phyloP scores from a whole-genome alignment of 2,888 invertebrate species.

The Campoplex capitator region DNA sequence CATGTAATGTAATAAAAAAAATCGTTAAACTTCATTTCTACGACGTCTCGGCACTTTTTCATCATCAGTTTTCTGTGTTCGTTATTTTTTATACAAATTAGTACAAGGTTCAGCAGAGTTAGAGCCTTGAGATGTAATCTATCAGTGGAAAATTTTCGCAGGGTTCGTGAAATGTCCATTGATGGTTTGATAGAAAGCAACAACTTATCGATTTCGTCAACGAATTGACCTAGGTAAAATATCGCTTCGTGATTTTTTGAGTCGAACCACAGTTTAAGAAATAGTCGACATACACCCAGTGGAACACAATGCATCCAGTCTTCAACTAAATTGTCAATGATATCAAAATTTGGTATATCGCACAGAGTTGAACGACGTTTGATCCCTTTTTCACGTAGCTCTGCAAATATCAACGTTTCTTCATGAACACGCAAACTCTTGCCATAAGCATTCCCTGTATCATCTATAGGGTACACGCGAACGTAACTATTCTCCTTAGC shows the following conservation, averaged over 20 bases:
- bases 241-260: neutral
- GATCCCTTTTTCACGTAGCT: constrained; percentile 46
- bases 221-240: neutral
- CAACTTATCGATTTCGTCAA: neutral
- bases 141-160: neutral
- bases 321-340: constrained; percentile 24
- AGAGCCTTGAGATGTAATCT: neutral
- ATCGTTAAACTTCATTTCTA: too few relatives aligned
- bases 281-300: constrained; percentile 58
- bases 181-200: neutral
- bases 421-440: constrained; percentile 34
- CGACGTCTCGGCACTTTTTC: too few relatives aligned
- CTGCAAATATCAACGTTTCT: constrained; percentile 36
- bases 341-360: constrained; percentile 48
- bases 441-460: constrained; percentile 35
- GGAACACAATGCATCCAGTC: constrained; percentile 60
- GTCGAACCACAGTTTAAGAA: constrained; percentile 47
- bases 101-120: too few relatives aligned
- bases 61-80: too few relatives aligned
- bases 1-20: too few relatives aligned
- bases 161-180: neutral
- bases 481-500: constrained; percentile 61
- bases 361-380: constrained; percentile 37
- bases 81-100: too few relatives aligned
- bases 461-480: constrained; percentile 62